Base-by-base conservation (phyloP, 2,113 vertebrate genomes). In the Aspidoscelis tigris region DNA sequence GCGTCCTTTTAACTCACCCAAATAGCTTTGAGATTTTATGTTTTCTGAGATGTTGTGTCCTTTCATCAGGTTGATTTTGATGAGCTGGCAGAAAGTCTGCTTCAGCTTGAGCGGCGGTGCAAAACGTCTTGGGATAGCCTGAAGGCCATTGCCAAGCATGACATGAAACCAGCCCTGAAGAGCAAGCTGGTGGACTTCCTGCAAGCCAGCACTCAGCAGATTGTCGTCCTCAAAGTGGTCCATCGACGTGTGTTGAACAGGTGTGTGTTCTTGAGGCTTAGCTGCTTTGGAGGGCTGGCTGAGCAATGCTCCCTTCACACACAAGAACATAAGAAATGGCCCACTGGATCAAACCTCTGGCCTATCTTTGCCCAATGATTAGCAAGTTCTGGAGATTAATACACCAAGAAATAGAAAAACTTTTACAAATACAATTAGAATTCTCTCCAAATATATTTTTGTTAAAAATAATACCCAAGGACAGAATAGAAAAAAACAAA, bases 201-300 rank as follows among this genome's bases (percentile, higher is more conserved):
- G 73, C 96, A 97, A 87, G 97, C 98, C 87, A 98, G 98, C 90
- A 97, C 97, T 0, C 97, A 97, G 85, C 95, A 97, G 64, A 97
- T 99, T 21, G 84, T 97, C 1, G 96, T 97, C 86, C 95, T 99
- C 61, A 98, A 97, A 85, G 97, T 99, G 41, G 98, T 99, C 2
- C 98, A 99, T 94, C 92, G 98, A 11, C 95, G 99, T 0, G 92
- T 99, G 84, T 97, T 97, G 82, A 99, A 99, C 96, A 98, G 98
- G 98, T 99, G 2, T 7, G 93, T 87, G 2, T 7, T 24, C 61
- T 39, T 24, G 22, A 50, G 47, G 47, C 47, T 50, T 50, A 9
- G 6, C 8, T 68, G 66, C 26, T 9, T n/a, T n/a, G 9, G 66
- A 26, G 66, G 7, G 22, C 69, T 70, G 61, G 22, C 69, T 70